Evolutionary conservation across 2,888 invertebrate species (phyloP).

Genomic region (Polyommatus iphigenia): DNA sequence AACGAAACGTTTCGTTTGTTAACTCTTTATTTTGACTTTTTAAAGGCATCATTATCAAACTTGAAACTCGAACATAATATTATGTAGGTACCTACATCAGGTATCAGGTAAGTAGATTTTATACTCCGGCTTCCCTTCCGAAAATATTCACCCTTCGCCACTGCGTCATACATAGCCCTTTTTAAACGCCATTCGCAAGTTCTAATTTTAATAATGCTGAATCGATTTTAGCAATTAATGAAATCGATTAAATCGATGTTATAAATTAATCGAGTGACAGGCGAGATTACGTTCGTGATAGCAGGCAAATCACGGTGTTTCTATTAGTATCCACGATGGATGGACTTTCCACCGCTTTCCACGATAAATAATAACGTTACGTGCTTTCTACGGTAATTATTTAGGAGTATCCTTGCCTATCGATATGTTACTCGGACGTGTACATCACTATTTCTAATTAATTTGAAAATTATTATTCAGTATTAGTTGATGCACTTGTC

Average conservation of each 20-base stretch:
- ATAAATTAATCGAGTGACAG: slow-evolving; percentile 28
- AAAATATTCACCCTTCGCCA: too few species aligned
- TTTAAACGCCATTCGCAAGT: background rate
- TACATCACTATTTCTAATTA: slow-evolving; percentile 35
- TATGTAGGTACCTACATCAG: too few species aligned
- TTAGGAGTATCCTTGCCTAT: slow-evolving; percentile 48
- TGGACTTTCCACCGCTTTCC: slow-evolving; percentile 63
- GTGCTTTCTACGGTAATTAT: slow-evolving; percentile 52
- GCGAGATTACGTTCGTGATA: slow-evolving; percentile 32
- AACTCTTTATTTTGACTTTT: too few species aligned
- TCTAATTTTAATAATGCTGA: background rate
- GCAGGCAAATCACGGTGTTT: slow-evolving; percentile 33
- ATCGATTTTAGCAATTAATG: slow-evolving; percentile 29
- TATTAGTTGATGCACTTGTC: too few species aligned
- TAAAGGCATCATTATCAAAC: too few species aligned
- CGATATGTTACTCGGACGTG: slow-evolving; percentile 43
- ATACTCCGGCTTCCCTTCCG: too few species aligned
- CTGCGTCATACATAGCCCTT: background rate
- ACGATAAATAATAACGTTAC: slow-evolving; percentile 66
- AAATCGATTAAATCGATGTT: slow-evolving; percentile 28
- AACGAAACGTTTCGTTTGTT: too few species aligned
- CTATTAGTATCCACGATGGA: slow-evolving; percentile 38
- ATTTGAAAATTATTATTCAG: background rate
- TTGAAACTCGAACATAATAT: too few species aligned
- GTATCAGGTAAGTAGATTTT: too few species aligned